Base-by-base conservation (phyloP, 2,888 invertebrate species). In the Archaeoteleia sp. region DNA sequence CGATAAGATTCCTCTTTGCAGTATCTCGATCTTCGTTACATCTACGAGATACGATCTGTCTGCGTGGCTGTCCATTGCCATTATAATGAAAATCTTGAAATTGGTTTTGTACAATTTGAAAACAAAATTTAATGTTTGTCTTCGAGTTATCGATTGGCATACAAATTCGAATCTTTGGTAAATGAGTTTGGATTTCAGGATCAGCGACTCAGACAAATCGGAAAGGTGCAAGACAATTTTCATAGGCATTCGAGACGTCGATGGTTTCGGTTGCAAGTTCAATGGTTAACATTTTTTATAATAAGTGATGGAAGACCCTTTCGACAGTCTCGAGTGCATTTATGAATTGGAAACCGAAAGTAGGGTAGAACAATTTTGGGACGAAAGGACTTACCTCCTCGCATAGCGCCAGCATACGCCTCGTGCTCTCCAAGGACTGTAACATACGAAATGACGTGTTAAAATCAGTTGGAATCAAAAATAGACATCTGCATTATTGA, bases 371-470 rank as follows among this genome's bases (percentile, higher is more conserved):
- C 12, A 27, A 15, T 60, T 43, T 17, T 27, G 35, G 10, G 42
- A 54, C 43, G 39, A 65, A 67, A 48, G 74, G 79, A 87, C 91
- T 91, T 89, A 95, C 95, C 93, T 96, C 96, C 88, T 96, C 96
- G 86, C 95, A 95, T 87, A 95, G 90, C 77, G 92, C 90, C 89
- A 95, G 90, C 96, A 96, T 96, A 80, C 95, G 94, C 83, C 96
- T 89, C 72, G 95, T 96, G 82, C 95, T 94, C 86, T 95, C 95
- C 90, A 96, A 86, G 46, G 96, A 95, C 95, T 94, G 90, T 84
- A 93, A 20, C 20, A 20, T 2, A 20, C 3, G 20, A 20, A 20
- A 20, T 20, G 20, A 20, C 5, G n/a, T n/a, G n/a, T n/a, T n/a
- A n/a, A n/a, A n/a, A n/a, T n/a, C n/a, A n/a, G n/a, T n/a, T n/a